Evolutionary conservation across 2,888 invertebrate species (phyloP).

Genomic region (Lomographa bimaculata): DNA sequence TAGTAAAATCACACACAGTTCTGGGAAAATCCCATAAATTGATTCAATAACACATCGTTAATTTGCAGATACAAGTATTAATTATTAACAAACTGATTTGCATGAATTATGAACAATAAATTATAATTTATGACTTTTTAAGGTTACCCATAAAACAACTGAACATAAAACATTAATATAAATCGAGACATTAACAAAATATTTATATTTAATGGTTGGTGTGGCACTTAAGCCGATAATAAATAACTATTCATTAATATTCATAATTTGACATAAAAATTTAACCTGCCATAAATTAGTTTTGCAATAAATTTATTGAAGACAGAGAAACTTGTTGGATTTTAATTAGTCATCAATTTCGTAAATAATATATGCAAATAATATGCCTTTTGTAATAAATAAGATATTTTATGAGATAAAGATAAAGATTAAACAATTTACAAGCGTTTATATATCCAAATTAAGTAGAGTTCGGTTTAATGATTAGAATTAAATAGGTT

Average conservation of each 20-base stretch:
- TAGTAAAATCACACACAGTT: too few relatives aligned
- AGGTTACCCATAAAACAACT: conserved; percentile 17
- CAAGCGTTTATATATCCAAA: background rate
- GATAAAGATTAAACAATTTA: background rate
- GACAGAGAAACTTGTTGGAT: conserved; percentile 42
- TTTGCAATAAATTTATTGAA: conserved; percentile 53
- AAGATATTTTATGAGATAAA: conserved; percentile 5
- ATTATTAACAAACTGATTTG: conserved; percentile 13
- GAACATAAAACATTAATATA: conserved; percentile 20
- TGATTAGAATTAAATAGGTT: too few relatives aligned
- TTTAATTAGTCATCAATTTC: conserved; percentile 38
- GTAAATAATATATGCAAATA: conserved; percentile 35
- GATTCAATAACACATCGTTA: conserved; percentile 14
- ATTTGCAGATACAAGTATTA: conserved; percentile 10
- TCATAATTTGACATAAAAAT: conserved; percentile 52
- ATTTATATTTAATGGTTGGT: conserved; percentile 21
- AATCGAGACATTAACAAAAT: conserved; percentile 23
- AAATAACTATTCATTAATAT: conserved; percentile 47
- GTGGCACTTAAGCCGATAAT: conserved; percentile 19
- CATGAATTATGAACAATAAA: conserved; percentile 18
- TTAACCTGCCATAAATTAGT: conserved; percentile 54
- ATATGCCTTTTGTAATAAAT: conserved; percentile 19
- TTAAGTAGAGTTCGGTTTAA: conserved; percentile 13
- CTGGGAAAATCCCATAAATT: conserved; percentile 10
- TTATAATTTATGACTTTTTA: conserved; percentile 15